phyloP scores from a whole-genome alignment of 2,113 vertebrate species.

The Sardina pilchardus region DNA sequence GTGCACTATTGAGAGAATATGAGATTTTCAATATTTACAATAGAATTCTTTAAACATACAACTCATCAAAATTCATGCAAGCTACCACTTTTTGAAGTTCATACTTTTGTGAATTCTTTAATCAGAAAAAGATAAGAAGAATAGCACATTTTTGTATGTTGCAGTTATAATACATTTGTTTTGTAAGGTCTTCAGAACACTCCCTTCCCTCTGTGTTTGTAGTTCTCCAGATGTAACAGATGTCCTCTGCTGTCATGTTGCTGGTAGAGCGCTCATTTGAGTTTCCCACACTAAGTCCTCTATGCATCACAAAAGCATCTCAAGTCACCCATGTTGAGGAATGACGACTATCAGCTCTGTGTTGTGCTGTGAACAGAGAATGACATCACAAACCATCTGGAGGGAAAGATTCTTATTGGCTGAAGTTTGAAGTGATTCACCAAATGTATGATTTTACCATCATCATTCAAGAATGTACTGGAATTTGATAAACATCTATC shows the following conservation, averaged over 20 bases:
- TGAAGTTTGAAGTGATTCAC: neutral
- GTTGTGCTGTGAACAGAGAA: slow-evolving; percentile 34
- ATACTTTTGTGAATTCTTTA: neutral
- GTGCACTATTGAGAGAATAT: too few relatives aligned
- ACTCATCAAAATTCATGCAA: neutral
- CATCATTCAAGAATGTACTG: too few relatives aligned
- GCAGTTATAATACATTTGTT: too few relatives aligned
- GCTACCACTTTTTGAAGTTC: neutral
- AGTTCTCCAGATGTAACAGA: neutral
- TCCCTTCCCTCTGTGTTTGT: neutral
- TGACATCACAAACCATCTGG: slow-evolving; percentile 57
- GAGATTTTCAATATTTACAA: too few relatives aligned
- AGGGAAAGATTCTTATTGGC: slow-evolving; percentile 41
- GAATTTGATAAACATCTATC: too few relatives aligned
- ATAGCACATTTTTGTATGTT: too few relatives aligned
- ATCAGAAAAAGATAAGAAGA: too few relatives aligned
- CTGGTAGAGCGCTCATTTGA: neutral
- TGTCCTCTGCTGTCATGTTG: neutral
- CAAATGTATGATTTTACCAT: too few relatives aligned
- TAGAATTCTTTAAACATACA: too few relatives aligned
- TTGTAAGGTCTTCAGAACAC: too few relatives aligned
- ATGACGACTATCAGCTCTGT: slow-evolving; percentile 18
- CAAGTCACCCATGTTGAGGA: neutral
- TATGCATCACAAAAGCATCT: slow-evolving; percentile 12
- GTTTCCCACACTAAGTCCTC: neutral